phyloP scores from a whole-genome alignment of 2,888 invertebrate species.

The Monoplex corrugatus region DNA sequence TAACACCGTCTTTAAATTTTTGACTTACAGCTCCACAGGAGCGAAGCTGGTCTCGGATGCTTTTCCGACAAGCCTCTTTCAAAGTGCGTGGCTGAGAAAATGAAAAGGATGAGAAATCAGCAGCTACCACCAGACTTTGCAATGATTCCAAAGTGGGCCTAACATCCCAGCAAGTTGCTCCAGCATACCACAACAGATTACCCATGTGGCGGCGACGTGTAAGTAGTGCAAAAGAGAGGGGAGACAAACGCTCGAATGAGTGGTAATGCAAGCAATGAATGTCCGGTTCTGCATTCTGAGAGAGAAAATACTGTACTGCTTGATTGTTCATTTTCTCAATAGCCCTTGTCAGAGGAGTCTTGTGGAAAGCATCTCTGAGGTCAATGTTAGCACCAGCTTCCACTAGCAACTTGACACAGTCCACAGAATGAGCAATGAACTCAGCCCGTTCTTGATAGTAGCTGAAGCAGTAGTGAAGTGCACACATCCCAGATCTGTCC shows the following conservation, averaged over 20 bases:
- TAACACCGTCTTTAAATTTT: background rate
- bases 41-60: slow-evolving; percentile 5
- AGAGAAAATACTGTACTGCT: background rate
- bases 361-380: background rate
- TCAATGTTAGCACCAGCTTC: slow-evolving; percentile 25
- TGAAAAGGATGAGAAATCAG: background rate
- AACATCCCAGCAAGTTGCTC: background rate
- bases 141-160: background rate
- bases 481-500: background rate
- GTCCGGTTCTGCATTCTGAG: slow-evolving; percentile 16
- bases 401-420: slow-evolving; percentile 18
- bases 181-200: slow-evolving; percentile 18
- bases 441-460: slow-evolving; percentile 26
- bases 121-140: background rate
- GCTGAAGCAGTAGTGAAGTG: slow-evolving; percentile 41
- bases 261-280: background rate
- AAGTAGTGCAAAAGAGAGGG: background rate
- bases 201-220: background rate
- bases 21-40: background rate
- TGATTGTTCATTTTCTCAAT: slow-evolving; percentile 13
- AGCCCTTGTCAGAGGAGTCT: slow-evolving; percentile 22
- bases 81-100: slow-evolving; percentile 19
- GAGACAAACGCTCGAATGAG: background rate
- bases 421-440: slow-evolving; percentile 27
- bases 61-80: slow-evolving; percentile 29